Conservation (phyloP, 2,888 invertebrate species). For the Eustalomyia histrio region DNA sequence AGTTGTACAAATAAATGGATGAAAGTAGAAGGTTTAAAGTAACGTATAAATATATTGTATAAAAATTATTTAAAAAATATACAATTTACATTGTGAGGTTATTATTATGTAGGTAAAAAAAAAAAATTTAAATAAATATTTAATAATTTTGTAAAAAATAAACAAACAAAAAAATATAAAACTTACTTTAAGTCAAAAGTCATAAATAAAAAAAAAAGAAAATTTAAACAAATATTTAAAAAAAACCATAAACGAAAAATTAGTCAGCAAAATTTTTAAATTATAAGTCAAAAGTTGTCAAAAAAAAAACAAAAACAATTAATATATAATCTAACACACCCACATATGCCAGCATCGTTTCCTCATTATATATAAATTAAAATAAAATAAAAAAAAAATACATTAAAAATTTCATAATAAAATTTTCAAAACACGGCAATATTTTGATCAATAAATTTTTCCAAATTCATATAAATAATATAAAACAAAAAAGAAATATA, state of each 20-base stretch:
- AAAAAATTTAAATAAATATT: slow-evolving; percentile 49
- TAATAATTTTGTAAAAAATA: slow-evolving; percentile 52
- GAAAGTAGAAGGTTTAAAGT: slow-evolving; percentile 61
- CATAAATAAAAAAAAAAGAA: slow-evolving; percentile 42
- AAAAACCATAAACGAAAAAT: slow-evolving; percentile 18
- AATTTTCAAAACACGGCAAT: slow-evolving; percentile 41
- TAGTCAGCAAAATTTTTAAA: slow-evolving; percentile 1
- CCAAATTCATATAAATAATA: slow-evolving; percentile 2
- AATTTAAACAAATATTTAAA: slow-evolving; percentile 38
- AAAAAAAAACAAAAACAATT: slow-evolving; percentile 2
- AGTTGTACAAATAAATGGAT: slow-evolving; percentile 73
- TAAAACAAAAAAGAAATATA: slow-evolving; percentile 14
- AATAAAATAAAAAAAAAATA: background rate
- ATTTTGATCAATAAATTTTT: background rate
- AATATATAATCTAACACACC: background rate
- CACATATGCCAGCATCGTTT: background rate
- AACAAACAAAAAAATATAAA: no score
- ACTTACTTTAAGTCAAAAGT: slow-evolving; percentile 54
- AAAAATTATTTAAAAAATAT: slow-evolving; percentile 43
- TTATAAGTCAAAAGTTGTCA: slow-evolving; percentile 3
- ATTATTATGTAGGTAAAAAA: slow-evolving; percentile 56
- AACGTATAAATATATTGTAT: slow-evolving; percentile 62
- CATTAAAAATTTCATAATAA: slow-evolving; percentile 18
- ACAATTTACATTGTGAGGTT: slow-evolving; percentile 55
- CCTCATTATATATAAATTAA: background rate